Evolutionary conservation across 1,140 invertebrate species (phyloP), one percentile per base, ranked within the genome.

Genomic region (Campoletis sonorensis): DNA sequence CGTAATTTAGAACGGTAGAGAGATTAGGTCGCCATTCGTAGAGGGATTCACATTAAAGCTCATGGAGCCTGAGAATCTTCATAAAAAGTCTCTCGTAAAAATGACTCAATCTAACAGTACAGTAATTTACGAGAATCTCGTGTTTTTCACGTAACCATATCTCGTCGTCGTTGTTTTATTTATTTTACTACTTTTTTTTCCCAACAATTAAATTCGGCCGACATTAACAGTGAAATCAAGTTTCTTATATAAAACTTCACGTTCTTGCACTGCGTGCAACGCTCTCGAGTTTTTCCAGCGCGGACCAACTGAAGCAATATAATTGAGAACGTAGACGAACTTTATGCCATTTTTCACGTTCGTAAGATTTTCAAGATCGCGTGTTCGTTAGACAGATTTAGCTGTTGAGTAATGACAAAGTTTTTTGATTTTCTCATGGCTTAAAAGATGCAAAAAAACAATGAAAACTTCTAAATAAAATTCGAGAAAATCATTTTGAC

Each of bases 181-280:
- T 61, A 61, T 23, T 21, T 61, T n/a, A n/a, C n/a, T n/a, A n/a
- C n/a, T 61, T 61, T 61, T 61, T 4, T 7, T 7, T 7, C 18
- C 58, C 71, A 72, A 18, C 71, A 72, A 72, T 72, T 72, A 72
- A 49, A 49, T 45, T 72, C 71, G 71, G 1, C 37, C 71, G 71
- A 49, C 71, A 49, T 72, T 72, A 72, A 49, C 71, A 72, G 71
- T 72, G 71, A 72, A 72, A 49, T 72, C 71, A n/a, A 45, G 71
- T 72, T 72, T 40, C 71, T 72, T 72, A 72, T 49, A 72, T 72
- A 72, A 72, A 72, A 72, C 33, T 11, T 13, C 18, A 2, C 16
- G 51, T 8, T 54, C 40, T 45, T 13, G 40, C 8, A 54, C 18
- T 5, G n/a, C 18, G 16, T n/a, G 51, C 51, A 54, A 54, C 51